These are phyloP conservation scores for Listronotus oregonensis DNA, from an alignment of 1,140 invertebrate species.

Conservation along the genomic window DNA sequence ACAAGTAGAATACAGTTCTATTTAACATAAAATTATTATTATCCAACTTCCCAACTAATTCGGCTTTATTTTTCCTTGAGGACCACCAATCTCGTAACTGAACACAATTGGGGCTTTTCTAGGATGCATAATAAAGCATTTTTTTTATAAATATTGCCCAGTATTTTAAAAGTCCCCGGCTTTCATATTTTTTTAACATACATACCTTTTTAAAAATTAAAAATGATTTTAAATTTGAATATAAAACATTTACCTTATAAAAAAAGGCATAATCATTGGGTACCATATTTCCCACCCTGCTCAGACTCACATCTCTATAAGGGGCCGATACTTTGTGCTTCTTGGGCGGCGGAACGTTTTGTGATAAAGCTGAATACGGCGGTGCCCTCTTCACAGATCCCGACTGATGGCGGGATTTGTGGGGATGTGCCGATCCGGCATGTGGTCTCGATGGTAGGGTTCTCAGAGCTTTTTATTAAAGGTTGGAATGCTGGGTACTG, in stretches of 20 bases:
- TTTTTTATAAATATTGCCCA: too few relatives aligned
- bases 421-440: slow-evolving; percentile 48
- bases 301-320: slow-evolving; percentile 77
- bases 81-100: too few relatives aligned
- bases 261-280: slow-evolving; percentile 95
- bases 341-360: slow-evolving; percentile 68
- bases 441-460: slow-evolving; percentile 43
- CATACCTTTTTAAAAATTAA: too few relatives aligned
- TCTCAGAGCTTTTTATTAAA: slow-evolving; percentile 46
- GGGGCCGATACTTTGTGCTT: slow-evolving; percentile 72
- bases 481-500: slow-evolving; percentile 43
- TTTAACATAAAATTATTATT: too few relatives aligned
- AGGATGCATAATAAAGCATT: too few relatives aligned
- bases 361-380: slow-evolving; percentile 55
- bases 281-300: slow-evolving; percentile 90
- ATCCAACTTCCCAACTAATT: too few relatives aligned
- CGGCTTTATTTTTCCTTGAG: too few relatives aligned
- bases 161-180: too few relatives aligned
- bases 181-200: too few relatives aligned
- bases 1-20: too few relatives aligned
- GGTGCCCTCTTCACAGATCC: slow-evolving; percentile 62
- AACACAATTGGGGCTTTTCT: too few relatives aligned
- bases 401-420: slow-evolving; percentile 61
- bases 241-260: slow-evolving; percentile 74
- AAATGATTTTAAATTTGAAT: too few relatives aligned